Base-by-base conservation (phyloP, 2,888 invertebrate species). In the Protonemura montana region DNA sequence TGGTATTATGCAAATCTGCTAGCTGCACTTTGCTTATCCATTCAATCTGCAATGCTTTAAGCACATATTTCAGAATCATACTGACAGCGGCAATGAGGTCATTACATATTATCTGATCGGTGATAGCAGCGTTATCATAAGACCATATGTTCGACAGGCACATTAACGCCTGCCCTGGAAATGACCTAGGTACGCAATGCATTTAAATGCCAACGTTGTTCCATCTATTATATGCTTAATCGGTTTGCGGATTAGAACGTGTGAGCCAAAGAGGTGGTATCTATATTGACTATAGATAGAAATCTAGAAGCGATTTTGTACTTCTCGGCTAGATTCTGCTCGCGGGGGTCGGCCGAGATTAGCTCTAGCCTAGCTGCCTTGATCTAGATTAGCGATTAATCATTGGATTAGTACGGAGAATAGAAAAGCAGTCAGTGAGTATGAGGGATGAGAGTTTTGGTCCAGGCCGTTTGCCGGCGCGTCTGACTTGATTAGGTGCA, bases 301-400 rank as follows among this genome's bases (percentile, higher is more conserved):
- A 59, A 59, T 59, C 59, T 59, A 59, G 59, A 59, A 13, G 21
- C 59, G 59, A 59, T 59, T 10, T 21, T 59, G 35, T 59, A 59
- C 59, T 59, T 59, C 59, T 59, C 59, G 3, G 59, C 1, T 13
- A 59, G 1, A 59, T 59, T 78, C 78, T 25, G 10, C 27, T 2
- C 27, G n/a, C 78, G 27, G n/a, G 78, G 78, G 78, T 26, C 7
- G 78, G 21, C 10, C 16, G 29, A 81, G 84, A 84, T 84, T 28
- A 59, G 84, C 26, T 35, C 35, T 35, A 35, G 35, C 35, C 35
- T 59, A 84, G 59, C 21, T 76, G 76, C 28, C 87, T 78, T 41
- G 87, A 87, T 87, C 82, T 85, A 85, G 85, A 87, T 86, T 86
- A 86, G 80, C 78, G 86, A 86, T 87, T 87, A 85, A 87, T 87